These are phyloP conservation scores for Rhopalosiphum padi DNA, from an alignment of 1,140 invertebrate species.

Conservation along the genomic window DNA sequence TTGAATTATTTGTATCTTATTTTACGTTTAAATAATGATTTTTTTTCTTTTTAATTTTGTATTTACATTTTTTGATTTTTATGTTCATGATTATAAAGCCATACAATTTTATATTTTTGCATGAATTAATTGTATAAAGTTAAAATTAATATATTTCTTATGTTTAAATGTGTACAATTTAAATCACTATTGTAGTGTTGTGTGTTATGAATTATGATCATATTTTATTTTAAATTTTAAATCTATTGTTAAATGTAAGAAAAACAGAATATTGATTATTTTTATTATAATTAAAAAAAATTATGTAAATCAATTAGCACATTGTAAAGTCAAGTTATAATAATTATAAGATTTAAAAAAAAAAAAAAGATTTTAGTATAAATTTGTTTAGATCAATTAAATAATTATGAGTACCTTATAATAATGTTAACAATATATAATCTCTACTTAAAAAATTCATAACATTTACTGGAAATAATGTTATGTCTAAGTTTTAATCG, in stretches of 20 bases:
- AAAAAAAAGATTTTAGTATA: not conserved
- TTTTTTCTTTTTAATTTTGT: not conserved
- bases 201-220: constrained; percentile 23
- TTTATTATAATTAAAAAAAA: not conserved
- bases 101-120: constrained; percentile 28
- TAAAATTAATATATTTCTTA: not conserved
- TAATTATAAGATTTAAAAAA: not conserved
- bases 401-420: not conserved
- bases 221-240: constrained; percentile 38
- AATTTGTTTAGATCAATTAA: not conserved
- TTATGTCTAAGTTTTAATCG: no score
- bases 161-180: constrained; percentile 9
- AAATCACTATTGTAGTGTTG: not conserved
- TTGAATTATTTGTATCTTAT: not conserved
- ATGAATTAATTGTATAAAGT: not conserved
- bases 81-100: not conserved
- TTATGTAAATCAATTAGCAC: not conserved
- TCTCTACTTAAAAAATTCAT: no score
- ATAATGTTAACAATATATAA: not conserved
- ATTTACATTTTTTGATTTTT: not conserved
- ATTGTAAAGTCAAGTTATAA: not conserved
- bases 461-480: no score
- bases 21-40: not conserved
- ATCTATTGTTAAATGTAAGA: not conserved
- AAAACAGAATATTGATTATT: not conserved